Conservation (phyloP, 2,888 invertebrate genomes). For the Neria commutata region DNA sequence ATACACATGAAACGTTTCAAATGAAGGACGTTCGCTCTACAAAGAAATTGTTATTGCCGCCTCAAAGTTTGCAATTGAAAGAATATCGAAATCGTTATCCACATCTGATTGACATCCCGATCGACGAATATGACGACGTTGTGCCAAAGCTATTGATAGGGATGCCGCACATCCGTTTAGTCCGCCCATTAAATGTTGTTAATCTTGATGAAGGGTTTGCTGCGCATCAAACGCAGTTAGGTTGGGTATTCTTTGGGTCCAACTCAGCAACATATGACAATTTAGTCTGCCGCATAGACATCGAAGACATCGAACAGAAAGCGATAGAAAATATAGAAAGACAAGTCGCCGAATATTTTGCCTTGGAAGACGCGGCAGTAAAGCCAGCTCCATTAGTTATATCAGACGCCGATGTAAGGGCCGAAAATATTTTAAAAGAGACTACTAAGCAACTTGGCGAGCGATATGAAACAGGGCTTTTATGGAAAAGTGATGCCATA, state of each 20-base stretch:
- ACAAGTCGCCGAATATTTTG: constrained; percentile 6
- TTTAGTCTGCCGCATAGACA: constrained; percentile 1
- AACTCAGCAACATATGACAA: background rate
- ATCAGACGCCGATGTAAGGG: constrained; percentile 6
- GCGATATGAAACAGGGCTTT: constrained; percentile 8
- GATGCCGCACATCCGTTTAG: constrained; percentile 2
- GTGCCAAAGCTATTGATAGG: constrained; percentile 3
- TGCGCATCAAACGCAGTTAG: constrained; percentile 4
- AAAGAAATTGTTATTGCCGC: too few species aligned
- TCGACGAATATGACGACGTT: constrained; percentile 6
- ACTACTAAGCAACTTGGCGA: background rate
- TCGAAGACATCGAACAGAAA: too few species aligned
- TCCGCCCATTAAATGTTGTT: constrained; percentile 5
- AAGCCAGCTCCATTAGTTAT: background rate
- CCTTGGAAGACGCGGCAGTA: constrained; percentile 1
- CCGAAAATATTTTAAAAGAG: background rate
- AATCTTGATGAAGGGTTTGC: constrained; percentile 4
- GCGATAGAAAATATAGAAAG: background rate
- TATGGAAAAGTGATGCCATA: constrained; percentile 8
- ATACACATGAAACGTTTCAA: background rate
- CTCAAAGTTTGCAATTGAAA: too few species aligned
- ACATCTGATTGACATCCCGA: background rate
- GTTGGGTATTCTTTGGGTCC: constrained; percentile 1
- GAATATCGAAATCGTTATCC: background rate
- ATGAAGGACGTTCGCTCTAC: constrained; percentile 11